Evolutionary conservation across 2,797 vertebrate genomes (phyloP), one percentile per base, ranked within the genome.

Genomic region (Coracias cyanogaster): DNA sequence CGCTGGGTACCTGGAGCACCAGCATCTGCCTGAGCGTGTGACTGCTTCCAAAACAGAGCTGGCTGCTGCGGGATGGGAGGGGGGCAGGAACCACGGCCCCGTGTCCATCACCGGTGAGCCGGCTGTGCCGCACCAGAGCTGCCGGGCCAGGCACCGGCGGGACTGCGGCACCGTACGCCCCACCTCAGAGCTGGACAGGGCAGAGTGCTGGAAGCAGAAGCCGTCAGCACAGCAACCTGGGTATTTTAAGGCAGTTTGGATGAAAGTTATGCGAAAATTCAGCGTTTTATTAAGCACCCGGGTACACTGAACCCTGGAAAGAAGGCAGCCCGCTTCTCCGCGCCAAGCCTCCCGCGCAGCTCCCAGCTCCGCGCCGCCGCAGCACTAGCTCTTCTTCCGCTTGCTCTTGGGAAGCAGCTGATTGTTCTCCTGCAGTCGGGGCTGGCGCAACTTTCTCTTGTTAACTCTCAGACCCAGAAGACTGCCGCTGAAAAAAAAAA

Each of bases 311-410:
- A 31, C 24, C 3, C 0, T 12, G 52, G 45, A 5, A 46, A 43
- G 41, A 43, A 43, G 37, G 37, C 37, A 37, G 41, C 41, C 9
- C 13, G 41, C 13, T 43, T 43, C 41, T 43, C 41, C 15, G 79
- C 2, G 0, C 3, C 2, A 18, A 25, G 70, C 28, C 20, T 21
- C 5, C 21, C 5, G 24, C 10, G 1, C 0, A 4, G 33, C 4
- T 9, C 10, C 5, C 46, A 8, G 69, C 55, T 25, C 31, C 19
- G 2, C 19, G 1, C 6, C 16, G 7, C 55, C 11, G 62, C 64
- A 45, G 69, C 86, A 0, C 64, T 97, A 97, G 46, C 94, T 97
- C 89, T 79, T 97, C 85, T 95, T 98, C 25, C 96, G 33, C 81
- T 98, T 98, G 17, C 84, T 97, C 82, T 49, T 92, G 21, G 96